A percentile compares a stretch with the other conserved stretches of the same genome.
These are phyloP conservation scores for Vidua chalybeata DNA, from an alignment of 2,113 vertebrate species.

Conservation along the genomic window DNA sequence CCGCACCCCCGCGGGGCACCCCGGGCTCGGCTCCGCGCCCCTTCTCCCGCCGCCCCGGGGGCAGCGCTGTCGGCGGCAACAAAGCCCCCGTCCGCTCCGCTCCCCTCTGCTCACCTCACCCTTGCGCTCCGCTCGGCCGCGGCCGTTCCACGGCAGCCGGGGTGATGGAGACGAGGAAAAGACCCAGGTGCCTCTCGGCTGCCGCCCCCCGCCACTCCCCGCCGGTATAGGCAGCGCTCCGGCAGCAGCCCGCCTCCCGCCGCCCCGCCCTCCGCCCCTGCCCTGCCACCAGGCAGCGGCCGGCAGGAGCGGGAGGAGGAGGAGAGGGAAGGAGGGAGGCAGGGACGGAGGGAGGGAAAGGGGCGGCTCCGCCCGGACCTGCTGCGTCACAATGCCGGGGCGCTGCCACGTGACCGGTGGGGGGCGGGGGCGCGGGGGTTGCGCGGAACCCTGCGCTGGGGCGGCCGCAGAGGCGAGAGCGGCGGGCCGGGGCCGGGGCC, in stretches of 20 bases:
- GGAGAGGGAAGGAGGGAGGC: background rate
- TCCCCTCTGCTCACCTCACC: background rate
- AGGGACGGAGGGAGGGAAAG: no score
- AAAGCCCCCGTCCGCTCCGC: background rate
- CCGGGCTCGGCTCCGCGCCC: background rate
- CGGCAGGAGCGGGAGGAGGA: background rate
- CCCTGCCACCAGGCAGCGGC: background rate
- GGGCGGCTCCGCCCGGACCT: no score
- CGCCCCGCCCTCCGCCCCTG: background rate
- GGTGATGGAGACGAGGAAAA: background rate
- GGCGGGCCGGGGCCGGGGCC: no score
- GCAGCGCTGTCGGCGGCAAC: background rate
- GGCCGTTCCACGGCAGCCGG: background rate
- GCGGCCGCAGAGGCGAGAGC: no score
- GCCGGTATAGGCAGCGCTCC: background rate
- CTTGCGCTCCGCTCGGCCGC: background rate
- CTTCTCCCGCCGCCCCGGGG: background rate
- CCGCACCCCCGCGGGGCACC: no score
- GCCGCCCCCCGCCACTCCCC: background rate
- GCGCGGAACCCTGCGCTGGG: no score
- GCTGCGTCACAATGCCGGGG: background rate
- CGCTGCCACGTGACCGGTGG: background rate
- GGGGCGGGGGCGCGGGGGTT: no score
- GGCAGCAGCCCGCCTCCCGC: no score
- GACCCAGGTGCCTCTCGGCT: conserved; percentile 6